These are phyloP conservation scores for Branchinecta lindahli DNA, from an alignment of 1,140 invertebrate genomes.

Conservation along the genomic window DNA sequence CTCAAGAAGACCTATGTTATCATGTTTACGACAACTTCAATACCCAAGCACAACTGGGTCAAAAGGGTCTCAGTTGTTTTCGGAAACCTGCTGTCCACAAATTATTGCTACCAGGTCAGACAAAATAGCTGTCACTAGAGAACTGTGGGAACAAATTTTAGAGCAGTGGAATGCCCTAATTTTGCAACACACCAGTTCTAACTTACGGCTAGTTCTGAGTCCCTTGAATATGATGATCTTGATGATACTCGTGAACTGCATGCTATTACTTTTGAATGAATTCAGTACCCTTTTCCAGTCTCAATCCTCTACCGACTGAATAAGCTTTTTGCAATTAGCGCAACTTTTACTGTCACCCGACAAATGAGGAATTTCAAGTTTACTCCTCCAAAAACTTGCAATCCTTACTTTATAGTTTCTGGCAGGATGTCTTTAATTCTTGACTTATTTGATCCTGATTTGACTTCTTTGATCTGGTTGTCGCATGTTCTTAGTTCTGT, in stretches of 20 bases:
- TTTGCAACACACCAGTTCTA: conserved; percentile 29
- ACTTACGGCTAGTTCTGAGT: conserved; percentile 26
- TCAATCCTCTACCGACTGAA: conserved; percentile 26
- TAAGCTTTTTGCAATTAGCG: no score
- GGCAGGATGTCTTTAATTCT: no score
- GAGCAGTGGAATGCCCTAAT: conserved; percentile 29
- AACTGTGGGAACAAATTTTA: conserved; percentile 27
- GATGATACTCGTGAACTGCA: conserved; percentile 28
- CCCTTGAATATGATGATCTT: conserved; percentile 28
- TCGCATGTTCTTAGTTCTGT: no score
- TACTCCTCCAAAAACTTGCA: no score
- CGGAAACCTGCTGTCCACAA: conserved; percentile 27
- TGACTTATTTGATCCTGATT: no score
- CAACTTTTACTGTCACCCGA: no score
- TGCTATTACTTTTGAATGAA: conserved; percentile 24
- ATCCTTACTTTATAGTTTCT: no score
- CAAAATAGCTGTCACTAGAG: conserved; percentile 30
- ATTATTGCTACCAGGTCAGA: conserved; percentile 29
- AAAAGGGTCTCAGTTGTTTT: conserved; percentile 27
- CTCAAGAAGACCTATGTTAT: conserved; percentile 25
- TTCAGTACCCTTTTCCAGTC: conserved; percentile 30
- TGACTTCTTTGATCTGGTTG: no score
- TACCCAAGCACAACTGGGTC: conserved; percentile 25
- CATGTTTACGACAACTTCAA: conserved; percentile 28
- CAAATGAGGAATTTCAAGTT: no score